Base-by-base conservation (phyloP, 2,113 vertebrate species). In the Neomonachus schauinslandi region DNA sequence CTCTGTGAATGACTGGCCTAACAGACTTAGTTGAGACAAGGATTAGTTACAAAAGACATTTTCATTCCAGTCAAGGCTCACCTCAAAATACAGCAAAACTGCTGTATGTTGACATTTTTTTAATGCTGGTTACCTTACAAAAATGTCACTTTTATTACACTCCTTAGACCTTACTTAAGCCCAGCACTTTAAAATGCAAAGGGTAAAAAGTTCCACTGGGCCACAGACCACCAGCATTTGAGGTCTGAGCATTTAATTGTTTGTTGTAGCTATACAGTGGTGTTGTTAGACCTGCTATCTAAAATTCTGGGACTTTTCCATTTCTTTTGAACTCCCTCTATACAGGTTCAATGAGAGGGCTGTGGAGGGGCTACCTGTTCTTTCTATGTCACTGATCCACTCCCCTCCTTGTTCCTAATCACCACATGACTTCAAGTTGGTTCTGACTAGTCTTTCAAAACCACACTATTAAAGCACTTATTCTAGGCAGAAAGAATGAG, bases 151-250 rank as follows among this genome's bases (percentile, higher is more conserved):
- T 90, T 88, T 59, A 69, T 39, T 80, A n/a, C 61, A n/a, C 13
- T 89, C 67, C 77, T 91, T 69, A 95, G 49, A 81, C 4, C 51
- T 61, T 67, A 51, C 26, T 84, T 55, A 57, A 94, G 24, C 3
- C 33, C n/a, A 59, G 6, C 16, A 53, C 24, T 90, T 94, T 59
- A 86, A 95, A 81, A 89, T 87, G 13, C n/a, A 80, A 93, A 80
- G 31, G 2, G 26, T 26, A 36, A 53, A 84, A 85, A 55, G 0
- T 65, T 84, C 42, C 55, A 49, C 10, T 22, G 42, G n/a, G 28
- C 18, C 65, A 7, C 18, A 39, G 59, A 61, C 39, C 39, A 83
- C 22, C 63, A 5, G 3, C 11, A 79, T 53, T 36, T 74, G 49
- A 67, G 39, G 16, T 79, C 36, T 77, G 22, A 80, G 19, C 14